Conservation (phyloP, 2,888 invertebrate genomes). For the Eupithecia subumbrata region DNA sequence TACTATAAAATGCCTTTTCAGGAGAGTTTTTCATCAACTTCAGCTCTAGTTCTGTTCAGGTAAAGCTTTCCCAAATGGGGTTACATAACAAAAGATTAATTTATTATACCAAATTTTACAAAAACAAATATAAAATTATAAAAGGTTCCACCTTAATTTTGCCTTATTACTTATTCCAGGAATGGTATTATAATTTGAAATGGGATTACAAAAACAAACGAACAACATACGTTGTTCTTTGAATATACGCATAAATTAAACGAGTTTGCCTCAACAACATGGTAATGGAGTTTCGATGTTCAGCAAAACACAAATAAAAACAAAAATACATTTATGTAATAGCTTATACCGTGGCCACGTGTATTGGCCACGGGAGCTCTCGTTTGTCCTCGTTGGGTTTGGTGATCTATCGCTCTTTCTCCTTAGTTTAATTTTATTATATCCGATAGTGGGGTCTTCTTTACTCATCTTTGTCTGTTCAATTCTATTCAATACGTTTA, state of each 20-base stretch:
- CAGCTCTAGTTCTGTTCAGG: neutral
- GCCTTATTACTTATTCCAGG: slow-evolving; percentile 6
- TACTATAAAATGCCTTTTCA: neutral
- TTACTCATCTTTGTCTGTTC: neutral
- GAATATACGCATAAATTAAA: slow-evolving; percentile 42
- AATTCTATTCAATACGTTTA: no score
- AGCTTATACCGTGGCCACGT: slow-evolving; percentile 2
- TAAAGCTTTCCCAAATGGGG: neutral
- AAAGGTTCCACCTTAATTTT: slow-evolving; percentile 8
- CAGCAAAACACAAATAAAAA: slow-evolving; percentile 28
- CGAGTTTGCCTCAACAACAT: slow-evolving; percentile 44
- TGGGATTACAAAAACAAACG: slow-evolving; percentile 29
- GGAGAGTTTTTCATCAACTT: neutral
- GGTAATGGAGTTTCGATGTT: slow-evolving; percentile 45
- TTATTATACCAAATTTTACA: neutral
- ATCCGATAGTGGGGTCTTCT: neutral
- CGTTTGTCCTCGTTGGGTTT: neutral
- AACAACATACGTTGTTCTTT: slow-evolving; percentile 40
- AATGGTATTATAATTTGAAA: slow-evolving; percentile 20
- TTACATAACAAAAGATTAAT: neutral
- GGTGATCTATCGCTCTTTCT: neutral
- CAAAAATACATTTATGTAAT: slow-evolving; percentile 4
- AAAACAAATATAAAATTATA: neutral
- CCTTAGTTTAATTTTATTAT: neutral
- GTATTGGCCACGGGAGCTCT: neutral